A percentile compares a stretch with the other conserved stretches of the same genome.
These are phyloP conservation scores for Phortica magna DNA, from an alignment of 2,888 invertebrate genomes.

Conservation along the genomic window DNA sequence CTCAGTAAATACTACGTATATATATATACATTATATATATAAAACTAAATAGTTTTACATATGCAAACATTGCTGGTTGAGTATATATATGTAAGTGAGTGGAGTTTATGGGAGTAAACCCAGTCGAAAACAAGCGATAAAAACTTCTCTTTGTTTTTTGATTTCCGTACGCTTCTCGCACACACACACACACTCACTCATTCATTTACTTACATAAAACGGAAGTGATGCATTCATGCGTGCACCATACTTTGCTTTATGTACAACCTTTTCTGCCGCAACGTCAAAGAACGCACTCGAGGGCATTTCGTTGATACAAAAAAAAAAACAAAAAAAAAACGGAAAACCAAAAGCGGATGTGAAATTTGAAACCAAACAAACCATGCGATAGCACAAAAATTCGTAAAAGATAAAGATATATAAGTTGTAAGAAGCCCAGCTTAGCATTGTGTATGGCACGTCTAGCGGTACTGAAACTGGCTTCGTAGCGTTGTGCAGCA, in stretches of 20 bases:
- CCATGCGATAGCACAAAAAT: neutral
- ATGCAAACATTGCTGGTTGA: no score
- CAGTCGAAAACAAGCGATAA: no score
- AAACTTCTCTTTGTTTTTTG: constrained; percentile 15
- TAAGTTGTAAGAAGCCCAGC: no score
- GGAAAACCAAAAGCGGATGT: constrained; percentile 34
- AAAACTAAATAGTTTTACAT: neutral
- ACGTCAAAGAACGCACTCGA: no score
- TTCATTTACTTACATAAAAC: constrained; percentile 42
- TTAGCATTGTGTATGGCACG: no score
- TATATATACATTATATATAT: neutral
- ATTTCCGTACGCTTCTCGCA: constrained; percentile 50
- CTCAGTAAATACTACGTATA: neutral
- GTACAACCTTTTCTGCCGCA: no score
- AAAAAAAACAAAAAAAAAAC: constrained; percentile 20
- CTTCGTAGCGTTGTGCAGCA: no score
- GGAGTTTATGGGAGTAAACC: no score
- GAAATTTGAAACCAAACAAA: constrained; percentile 20
- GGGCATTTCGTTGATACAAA: no score
- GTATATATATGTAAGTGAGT: no score
- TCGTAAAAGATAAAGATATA: neutral
- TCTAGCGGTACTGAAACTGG: no score
- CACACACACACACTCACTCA: neutral
- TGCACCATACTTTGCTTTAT: constrained; percentile 32
- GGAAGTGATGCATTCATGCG: constrained; percentile 73